Evolutionary conservation across 2,888 invertebrate genomes (phyloP).

Genomic region (Platerodrilus igneus): DNA sequence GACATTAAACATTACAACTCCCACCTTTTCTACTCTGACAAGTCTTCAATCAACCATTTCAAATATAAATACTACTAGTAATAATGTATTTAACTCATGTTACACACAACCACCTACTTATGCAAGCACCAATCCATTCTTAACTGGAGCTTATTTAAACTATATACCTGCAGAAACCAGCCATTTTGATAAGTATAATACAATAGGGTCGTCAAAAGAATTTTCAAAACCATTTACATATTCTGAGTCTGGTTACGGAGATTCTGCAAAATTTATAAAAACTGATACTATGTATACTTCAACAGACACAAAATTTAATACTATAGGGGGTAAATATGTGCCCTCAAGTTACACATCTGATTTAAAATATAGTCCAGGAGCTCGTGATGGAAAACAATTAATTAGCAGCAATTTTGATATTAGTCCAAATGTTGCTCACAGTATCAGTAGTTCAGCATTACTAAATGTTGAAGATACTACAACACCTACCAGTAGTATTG

Average conservation of each 20-base stretch:
- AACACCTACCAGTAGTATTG: conserved; percentile 56
- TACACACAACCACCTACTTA: conserved; percentile 43
- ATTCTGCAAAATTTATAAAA: conserved; percentile 35
- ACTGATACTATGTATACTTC: conserved; percentile 29
- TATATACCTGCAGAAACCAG: conserved; percentile 38
- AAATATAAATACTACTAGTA: conserved; percentile 40
- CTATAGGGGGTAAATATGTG: conserved; percentile 38
- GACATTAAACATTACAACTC: conserved; percentile 51
- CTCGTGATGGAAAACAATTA: conserved; percentile 26
- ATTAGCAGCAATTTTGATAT: conserved; percentile 35
- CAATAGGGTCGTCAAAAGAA: conserved; percentile 39
- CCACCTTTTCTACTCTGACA: conserved; percentile 42
- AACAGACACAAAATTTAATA: conserved; percentile 34
- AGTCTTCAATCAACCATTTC: conserved; percentile 42
- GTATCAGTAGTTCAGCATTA: conserved; percentile 26
- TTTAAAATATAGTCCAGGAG: conserved; percentile 37
- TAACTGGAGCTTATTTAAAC: conserved; percentile 49
- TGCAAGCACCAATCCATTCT: conserved; percentile 59
- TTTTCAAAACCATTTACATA: conserved; percentile 41
- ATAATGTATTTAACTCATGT: conserved; percentile 37
- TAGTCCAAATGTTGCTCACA: conserved; percentile 36
- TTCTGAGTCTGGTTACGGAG: conserved; percentile 29
- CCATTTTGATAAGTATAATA: conserved; percentile 43
- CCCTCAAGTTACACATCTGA: conserved; percentile 37
- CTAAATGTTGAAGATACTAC: conserved; percentile 50